Conservation (phyloP, 2,888 invertebrate species). For the Sepioteuthis lessoniana region DNA sequence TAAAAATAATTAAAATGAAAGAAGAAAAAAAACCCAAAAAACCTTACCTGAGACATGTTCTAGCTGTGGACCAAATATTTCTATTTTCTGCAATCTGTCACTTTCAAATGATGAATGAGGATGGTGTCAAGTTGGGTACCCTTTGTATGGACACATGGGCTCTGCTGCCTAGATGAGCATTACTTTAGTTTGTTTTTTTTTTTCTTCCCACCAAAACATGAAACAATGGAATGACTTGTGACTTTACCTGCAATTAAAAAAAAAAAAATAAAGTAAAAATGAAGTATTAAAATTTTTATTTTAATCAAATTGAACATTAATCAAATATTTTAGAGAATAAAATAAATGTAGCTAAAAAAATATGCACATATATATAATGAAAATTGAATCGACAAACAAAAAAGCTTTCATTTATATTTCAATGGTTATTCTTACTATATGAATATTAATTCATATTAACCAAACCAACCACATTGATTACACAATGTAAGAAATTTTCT, state of each 20-base stretch:
- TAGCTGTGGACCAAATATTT: constrained; percentile 33
- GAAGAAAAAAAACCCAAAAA: neutral
- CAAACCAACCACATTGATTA: too few relatives aligned
- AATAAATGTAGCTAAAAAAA: too few relatives aligned
- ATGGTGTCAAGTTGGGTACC: neutral
- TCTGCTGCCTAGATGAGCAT: neutral
- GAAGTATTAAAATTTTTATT: neutral
- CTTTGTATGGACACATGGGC: neutral
- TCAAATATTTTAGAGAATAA: neutral
- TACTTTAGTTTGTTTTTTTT: neutral
- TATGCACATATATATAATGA: too few relatives aligned
- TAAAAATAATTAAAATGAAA: neutral
- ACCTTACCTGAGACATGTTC: neutral
- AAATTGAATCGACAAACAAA: too few relatives aligned
- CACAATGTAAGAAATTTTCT: too few relatives aligned
- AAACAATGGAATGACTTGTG: neutral
- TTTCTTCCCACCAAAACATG: neutral
- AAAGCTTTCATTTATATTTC: too few relatives aligned
- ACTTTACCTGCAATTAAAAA: neutral
- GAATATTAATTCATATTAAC: too few relatives aligned
- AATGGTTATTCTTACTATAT: too few relatives aligned
- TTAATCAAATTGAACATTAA: neutral
- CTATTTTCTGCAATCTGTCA: constrained; percentile 33
- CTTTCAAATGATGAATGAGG: constrained; percentile 33
- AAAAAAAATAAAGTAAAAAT: neutral